Evolutionary conservation across 2,797 vertebrate genomes (phyloP), one percentile per base, ranked within the genome.

Genomic region (Schizopygopsis pylzovi): DNA sequence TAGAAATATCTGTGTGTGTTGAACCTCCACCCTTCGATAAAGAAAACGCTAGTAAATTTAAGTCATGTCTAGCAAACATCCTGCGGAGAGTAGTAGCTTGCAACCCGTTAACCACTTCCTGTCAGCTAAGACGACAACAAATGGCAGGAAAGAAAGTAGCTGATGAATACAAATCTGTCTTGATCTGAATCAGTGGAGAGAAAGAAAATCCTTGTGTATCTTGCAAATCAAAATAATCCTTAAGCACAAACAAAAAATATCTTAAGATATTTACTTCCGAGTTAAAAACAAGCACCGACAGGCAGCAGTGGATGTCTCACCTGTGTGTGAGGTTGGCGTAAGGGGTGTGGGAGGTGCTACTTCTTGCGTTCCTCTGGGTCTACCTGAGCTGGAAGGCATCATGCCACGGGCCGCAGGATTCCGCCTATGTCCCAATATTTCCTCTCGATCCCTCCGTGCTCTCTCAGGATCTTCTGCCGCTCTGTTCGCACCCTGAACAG

Each of bases 361-460:
- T 28, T 98, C 98, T 90, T 97, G 97, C 0, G 96, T 92, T 39
- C 95, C 97, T 86, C 97, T 94, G 87, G 97, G 96, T 90, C 98
- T 96, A 78, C 97, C 97, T 1, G 98, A 97, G 89, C 96, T 97
- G 0, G 97, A 96, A 87, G 97, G 96, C 85, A 98, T 80, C 67
- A 85, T 93, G 52, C 97, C 98, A 13, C 98, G 95, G 77, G 96
- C 95, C 13, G 93, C 96, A 1, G 97, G 96, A 90, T 97, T 98
- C 85, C 98, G 96, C 61, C 96, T 92, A 70, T 98, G 97, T 89
- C 98, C 96, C 91, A 99, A 85, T 54, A 97, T 93, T 83, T 99
- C 98, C 91, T 99, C 98, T 3, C 98, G 93, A 84, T 99, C 98
- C 88, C 97, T 94, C 88, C 97, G 93, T 90, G 99, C 97, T 76